Percentiles rank a stretch among this genome's conserved stretches.
Evolutionary conservation across 92 coral and sea anemone genomes (phyloP).

Genomic region (Parazoanthus swiftii): DNA sequence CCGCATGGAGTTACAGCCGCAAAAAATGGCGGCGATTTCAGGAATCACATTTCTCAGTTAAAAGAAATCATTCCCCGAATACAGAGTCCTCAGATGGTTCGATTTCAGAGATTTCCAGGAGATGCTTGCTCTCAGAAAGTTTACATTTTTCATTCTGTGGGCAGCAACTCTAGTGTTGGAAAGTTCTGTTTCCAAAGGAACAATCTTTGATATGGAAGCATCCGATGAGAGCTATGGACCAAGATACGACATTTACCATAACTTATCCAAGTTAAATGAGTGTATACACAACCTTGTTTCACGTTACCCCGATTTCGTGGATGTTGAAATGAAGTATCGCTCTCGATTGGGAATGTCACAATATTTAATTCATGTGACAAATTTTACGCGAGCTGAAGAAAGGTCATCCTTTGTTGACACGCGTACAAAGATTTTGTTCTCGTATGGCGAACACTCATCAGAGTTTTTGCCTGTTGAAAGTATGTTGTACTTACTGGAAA

Average conservation of each 20-base stretch:
- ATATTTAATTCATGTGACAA: slow-evolving; percentile 66
- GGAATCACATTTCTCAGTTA: neutral
- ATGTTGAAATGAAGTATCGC: slow-evolving; percentile 73
- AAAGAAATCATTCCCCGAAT: too few relatives aligned
- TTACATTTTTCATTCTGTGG: neutral
- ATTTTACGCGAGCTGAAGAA: slow-evolving; percentile 45
- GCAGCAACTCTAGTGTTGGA: neutral
- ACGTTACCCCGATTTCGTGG: slow-evolving; percentile 65
- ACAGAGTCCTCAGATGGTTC: slow-evolving; percentile 24
- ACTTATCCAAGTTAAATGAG: slow-evolving; percentile 67
- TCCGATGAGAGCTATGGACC: slow-evolving; percentile 66
- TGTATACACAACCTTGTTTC: slow-evolving; percentile 69
- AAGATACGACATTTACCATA: slow-evolving; percentile 70
- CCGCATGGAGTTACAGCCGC: neutral
- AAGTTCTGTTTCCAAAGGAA: slow-evolving; percentile 56
- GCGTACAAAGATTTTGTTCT: slow-evolving; percentile 60
- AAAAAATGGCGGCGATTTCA: slow-evolving; percentile 6
- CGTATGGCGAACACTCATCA: slow-evolving; percentile 82
- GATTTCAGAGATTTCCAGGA: slow-evolving; percentile 13
- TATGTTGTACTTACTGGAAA: slow-evolving; percentile 66
- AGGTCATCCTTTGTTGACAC: slow-evolving; percentile 17
- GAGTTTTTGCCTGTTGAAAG: slow-evolving; percentile 87
- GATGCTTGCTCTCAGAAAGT: slow-evolving; percentile 19
- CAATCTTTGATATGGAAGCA: slow-evolving; percentile 54
- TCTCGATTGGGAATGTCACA: slow-evolving; percentile 81